phyloP scores from a whole-genome alignment of 35 echinoderm and acorn worm species.

The Eucidaris tribuloides region DNA sequence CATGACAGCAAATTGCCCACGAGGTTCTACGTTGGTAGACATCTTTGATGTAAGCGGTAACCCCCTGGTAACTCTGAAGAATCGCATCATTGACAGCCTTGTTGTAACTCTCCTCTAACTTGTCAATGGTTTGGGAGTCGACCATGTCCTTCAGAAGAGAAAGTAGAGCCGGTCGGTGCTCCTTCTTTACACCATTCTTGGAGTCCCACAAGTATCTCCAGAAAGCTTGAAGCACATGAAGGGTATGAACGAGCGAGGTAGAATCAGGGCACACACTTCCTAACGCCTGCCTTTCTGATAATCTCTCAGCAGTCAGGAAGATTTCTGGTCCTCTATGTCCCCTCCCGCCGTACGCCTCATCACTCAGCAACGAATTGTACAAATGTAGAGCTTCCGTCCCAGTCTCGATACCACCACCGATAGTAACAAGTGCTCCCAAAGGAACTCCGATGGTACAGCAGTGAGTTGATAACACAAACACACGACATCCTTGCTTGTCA shows the following conservation, averaged over 20 bases:
- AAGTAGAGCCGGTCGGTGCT: too few species aligned
- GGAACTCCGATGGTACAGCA: conserved; percentile 53
- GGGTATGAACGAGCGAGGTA: conserved; percentile 7
- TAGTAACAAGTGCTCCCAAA: conserved; percentile 58
- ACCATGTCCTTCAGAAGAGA: too few species aligned
- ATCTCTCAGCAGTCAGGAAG: conserved; percentile 57
- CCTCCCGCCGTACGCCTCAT: background rate
- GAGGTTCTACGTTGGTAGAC: background rate
- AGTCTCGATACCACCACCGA: background rate
- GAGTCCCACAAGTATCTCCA: conserved; percentile 18
- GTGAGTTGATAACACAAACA: conserved; percentile 72
- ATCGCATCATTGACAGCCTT: background rate
- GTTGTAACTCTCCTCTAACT: too few species aligned
- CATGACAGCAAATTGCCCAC: background rate
- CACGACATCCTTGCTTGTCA: conserved; percentile 31
- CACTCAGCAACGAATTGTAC: background rate
- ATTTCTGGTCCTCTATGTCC: background rate
- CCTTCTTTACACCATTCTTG: background rate
- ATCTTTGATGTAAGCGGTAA: background rate
- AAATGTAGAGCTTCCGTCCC: background rate
- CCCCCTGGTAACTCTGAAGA: background rate
- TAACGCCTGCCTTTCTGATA: conserved; percentile 15
- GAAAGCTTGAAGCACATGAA: conserved; percentile 30
- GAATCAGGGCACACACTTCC: conserved; percentile 18
- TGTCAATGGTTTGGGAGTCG: too few species aligned